Evolutionary conservation across 2,888 invertebrate species (phyloP), one percentile per base, ranked within the genome.

Genomic region (Himalopsyche tibetana): DNA sequence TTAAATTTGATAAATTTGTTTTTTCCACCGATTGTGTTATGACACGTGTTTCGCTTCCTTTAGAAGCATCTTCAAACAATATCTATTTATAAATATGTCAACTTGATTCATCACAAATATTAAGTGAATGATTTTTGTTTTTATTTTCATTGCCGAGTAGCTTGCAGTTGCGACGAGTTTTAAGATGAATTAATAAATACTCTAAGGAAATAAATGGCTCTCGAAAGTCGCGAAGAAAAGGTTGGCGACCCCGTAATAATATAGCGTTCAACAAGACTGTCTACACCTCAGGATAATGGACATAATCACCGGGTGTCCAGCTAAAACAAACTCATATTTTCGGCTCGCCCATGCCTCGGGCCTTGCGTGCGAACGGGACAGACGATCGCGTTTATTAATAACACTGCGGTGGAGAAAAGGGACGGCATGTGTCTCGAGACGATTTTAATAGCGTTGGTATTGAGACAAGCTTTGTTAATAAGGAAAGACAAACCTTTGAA

Each of bases 251-350:
- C 84, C 85, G 83, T 55, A 87, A 88, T 82, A 83, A 85, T 80
- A 82, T 82, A 69, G 55, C 80, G 79, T 82, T 82, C 80, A 82
- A 86, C 84, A 80, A 79, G 84, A 83, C 84, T 82, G 85, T 87
- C 87, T 87, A 86, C 87, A 87, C 86, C 86, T 87, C 86, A 19
- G 28, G 51, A 86, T 79, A 82, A 86, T 82, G 42, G 82, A 55
- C 15, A 84, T 88, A 88, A 88, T 88, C 83, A 85, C 87, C 85
- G 84, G 82, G 82, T 88, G 88, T 88, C 88, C 85, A 85, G 74
- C 80, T 87, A 87, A 88, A 88, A 88, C 88, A 88, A 88, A 88
- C 88, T 87, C 87, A 88, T 87, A 88, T 88, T 87, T 88, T 84
- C 84, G 85, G 63, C 81, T 86, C 87, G 84, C 83, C 55, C 63